These are phyloP conservation scores for Pristionchus mayeri DNA, from an alignment of 2,888 invertebrate genomes.

Conservation along the genomic window DNA sequence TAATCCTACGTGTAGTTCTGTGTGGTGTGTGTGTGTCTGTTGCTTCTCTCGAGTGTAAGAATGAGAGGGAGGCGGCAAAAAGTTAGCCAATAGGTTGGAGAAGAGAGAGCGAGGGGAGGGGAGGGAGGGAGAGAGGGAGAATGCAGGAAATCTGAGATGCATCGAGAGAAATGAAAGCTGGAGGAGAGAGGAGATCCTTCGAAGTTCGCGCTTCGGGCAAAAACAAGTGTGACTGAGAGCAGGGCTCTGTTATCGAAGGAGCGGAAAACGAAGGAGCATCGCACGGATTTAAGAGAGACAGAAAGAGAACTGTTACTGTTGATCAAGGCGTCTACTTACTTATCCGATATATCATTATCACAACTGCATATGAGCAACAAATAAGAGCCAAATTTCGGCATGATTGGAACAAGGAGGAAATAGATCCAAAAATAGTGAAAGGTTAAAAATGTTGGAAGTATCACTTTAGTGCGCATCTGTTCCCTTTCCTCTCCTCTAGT, in stretches of 20 bases:
- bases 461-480: too few relatives aligned
- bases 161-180: slow-evolving; percentile 9
- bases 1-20: not conserved
- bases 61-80: slow-evolving; percentile 38
- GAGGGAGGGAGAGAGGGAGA: not conserved
- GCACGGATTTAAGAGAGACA: not conserved
- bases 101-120: not conserved
- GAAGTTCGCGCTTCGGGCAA: slow-evolving; percentile 9
- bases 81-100: slow-evolving; percentile 31
- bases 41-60: slow-evolving; percentile 38
- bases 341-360: too few relatives aligned
- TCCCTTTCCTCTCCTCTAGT: not conserved
- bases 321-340: too few relatives aligned
- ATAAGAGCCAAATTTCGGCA: too few relatives aligned
- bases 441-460: too few relatives aligned
- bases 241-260: too few relatives aligned
- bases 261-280: too few relatives aligned
- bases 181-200: slow-evolving; percentile 21
- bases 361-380: too few relatives aligned
- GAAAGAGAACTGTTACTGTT: not conserved
- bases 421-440: too few relatives aligned
- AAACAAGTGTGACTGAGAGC: too few relatives aligned
- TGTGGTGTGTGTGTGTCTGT: slow-evolving; percentile 8
- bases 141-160: not conserved
- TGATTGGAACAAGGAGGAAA: too few relatives aligned